phyloP scores from a whole-genome alignment of 1,140 invertebrate species.

The Batillaria attramentaria region DNA sequence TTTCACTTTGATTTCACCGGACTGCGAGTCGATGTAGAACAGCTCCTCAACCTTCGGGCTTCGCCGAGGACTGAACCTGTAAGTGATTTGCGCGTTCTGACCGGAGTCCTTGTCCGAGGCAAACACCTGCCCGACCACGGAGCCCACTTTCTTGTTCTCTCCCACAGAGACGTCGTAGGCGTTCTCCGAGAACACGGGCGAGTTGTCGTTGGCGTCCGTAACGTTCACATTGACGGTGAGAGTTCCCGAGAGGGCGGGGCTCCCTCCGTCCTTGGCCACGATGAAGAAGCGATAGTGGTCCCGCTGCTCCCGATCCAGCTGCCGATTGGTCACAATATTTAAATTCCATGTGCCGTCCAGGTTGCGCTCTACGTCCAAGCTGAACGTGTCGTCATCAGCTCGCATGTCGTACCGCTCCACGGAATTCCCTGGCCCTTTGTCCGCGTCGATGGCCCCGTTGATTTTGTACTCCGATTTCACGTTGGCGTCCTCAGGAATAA shows the following conservation, averaged over 20 bases:
- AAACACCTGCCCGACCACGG: slow-evolving; percentile 84
- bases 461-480: slow-evolving; percentile 80
- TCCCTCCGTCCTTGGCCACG: slow-evolving; percentile 88
- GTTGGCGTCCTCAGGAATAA: slow-evolving; percentile 70
- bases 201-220: slow-evolving; percentile 93
- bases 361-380: slow-evolving; percentile 53
- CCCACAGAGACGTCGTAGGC: slow-evolving; percentile 50
- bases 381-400: slow-evolving; percentile 52
- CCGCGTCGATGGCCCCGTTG: slow-evolving; percentile 59
- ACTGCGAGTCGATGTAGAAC: slow-evolving; percentile 46
- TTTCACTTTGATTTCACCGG: slow-evolving; percentile 47
- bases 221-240: slow-evolving; percentile 58
- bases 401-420: slow-evolving; percentile 60
- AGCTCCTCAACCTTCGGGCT: slow-evolving; percentile 32
- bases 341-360: slow-evolving; percentile 57
- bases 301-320: slow-evolving; percentile 86
- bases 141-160: slow-evolving; percentile 74
- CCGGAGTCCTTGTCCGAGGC: slow-evolving; percentile 86
- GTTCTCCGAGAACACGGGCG: slow-evolving; percentile 81
- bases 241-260: slow-evolving; percentile 77
- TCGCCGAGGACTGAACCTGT: slow-evolving; percentile 77
- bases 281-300: slow-evolving; percentile 92
- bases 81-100: slow-evolving; percentile 81
- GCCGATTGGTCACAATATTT: slow-evolving; percentile 50
- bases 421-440: slow-evolving; percentile 76